A percentile compares a stretch with the other conserved stretches of the same genome.
phyloP scores from a whole-genome alignment of 2,797 vertebrate species.

The Phalanger gymnotis region DNA sequence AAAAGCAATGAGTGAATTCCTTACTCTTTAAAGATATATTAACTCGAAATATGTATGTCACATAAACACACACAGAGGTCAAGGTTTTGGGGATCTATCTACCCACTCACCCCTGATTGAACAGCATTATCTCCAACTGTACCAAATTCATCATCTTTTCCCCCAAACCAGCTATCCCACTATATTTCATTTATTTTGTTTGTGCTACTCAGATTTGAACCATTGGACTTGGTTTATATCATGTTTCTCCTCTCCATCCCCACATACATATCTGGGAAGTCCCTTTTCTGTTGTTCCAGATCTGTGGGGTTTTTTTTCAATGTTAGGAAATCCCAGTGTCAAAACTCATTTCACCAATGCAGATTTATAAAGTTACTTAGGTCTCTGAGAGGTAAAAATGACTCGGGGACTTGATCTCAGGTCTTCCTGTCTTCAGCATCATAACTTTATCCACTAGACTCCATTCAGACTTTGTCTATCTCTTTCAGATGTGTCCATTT shows the following conservation, averaged over 20 bases:
- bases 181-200: constrained; percentile 14
- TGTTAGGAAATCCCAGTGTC: not conserved
- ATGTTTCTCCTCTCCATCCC: not conserved
- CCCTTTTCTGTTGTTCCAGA: not conserved
- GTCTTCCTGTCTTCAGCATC: not conserved
- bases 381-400: not conserved
- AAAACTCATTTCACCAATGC: not conserved
- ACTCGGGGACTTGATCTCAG: not conserved
- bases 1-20: constrained; percentile 38
- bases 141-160: constrained; percentile 15
- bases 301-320: not conserved
- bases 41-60: constrained; percentile 38
- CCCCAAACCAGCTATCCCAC: constrained; percentile 2
- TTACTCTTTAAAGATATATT: constrained; percentile 49
- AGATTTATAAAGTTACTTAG: not conserved
- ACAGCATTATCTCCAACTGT: constrained; percentile 61
- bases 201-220: constrained; percentile 10
- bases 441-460: not conserved
- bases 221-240: not conserved
- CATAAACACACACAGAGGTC: constrained; percentile 17
- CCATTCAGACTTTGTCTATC: not conserved
- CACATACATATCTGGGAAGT: not conserved
- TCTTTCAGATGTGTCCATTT: not conserved
- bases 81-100: constrained; percentile 30
- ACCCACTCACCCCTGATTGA: constrained; percentile 50